Evolutionary conservation across 2,888 invertebrate species (phyloP).

Genomic region (Trichogramma evanescens): DNA sequence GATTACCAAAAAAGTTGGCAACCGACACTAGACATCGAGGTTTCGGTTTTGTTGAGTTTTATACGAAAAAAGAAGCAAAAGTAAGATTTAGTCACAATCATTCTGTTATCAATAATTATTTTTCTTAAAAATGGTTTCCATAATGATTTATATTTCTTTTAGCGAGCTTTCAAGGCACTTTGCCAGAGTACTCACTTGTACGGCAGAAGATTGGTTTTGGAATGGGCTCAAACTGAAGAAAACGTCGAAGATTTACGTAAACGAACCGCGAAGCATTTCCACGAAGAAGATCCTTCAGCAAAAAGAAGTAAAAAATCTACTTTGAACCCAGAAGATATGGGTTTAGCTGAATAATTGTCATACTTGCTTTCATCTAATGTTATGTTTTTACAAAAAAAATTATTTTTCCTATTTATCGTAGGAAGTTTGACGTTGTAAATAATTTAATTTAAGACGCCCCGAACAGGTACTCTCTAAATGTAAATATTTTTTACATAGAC

Average conservation of each 20-base stretch:
- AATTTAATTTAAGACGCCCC: too few species aligned
- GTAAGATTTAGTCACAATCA: slow-evolving; percentile 47
- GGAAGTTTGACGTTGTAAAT: too few species aligned
- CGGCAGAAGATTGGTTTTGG: slow-evolving; percentile 86
- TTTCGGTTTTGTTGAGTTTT: slow-evolving; percentile 93
- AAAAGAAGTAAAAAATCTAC: slow-evolving; percentile 35
- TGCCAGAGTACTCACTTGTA: slow-evolving; percentile 96
- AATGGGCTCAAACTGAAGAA: slow-evolving; percentile 85
- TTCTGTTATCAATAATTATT: background rate
- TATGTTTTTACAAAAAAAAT: too few species aligned
- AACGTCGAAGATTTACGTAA: slow-evolving; percentile 74
- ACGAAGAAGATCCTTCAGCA: slow-evolving; percentile 37
- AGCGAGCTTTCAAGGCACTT: slow-evolving; percentile 88
- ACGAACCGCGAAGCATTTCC: slow-evolving; percentile 70
- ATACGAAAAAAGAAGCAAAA: slow-evolving; percentile 84
- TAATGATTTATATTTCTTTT: slow-evolving; percentile 31
- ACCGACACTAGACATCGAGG: slow-evolving; percentile 82
- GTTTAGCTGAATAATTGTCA: slow-evolving; percentile 19
- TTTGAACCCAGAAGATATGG: slow-evolving; percentile 36
- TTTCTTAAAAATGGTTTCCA: background rate
- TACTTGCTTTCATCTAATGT: too few species aligned
- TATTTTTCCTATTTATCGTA: too few species aligned
- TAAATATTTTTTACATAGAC: too few species aligned
- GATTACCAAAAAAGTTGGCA: slow-evolving; percentile 83
- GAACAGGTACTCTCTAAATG: too few species aligned